Evolutionary conservation across 2,797 vertebrate species (phyloP).

Genomic region (Cirrhinus mrigala): DNA sequence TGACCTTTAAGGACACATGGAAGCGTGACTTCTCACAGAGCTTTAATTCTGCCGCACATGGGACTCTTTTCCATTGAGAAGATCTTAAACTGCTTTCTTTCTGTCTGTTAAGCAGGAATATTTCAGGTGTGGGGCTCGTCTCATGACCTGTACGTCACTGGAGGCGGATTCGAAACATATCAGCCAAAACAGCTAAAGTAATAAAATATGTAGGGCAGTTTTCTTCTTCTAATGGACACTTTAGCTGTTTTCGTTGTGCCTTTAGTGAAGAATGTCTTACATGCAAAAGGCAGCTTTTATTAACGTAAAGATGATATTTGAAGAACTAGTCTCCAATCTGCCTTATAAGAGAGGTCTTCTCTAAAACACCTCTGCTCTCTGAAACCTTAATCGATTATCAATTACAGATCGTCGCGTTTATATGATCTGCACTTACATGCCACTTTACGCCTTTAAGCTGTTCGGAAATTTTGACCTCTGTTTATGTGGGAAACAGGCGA

Average conservation of each 20-base stretch:
- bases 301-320: neutral
- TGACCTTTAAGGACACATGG: neutral
- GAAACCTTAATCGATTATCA: neutral
- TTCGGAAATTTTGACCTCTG: neutral
- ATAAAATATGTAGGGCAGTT: neutral
- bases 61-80: neutral
- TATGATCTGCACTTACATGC: neutral
- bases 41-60: neutral
- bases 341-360: neutral
- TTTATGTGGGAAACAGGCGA: neutral
- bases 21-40: neutral
- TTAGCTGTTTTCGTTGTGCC: neutral
- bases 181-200: neutral
- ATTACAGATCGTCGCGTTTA: neutral
- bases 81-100: conserved; percentile 16
- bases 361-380: neutral
- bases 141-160: neutral
- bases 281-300: conserved; percentile 20
- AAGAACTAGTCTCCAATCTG: neutral
- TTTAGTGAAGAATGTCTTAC: neutral
- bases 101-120: neutral
- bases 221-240: neutral
- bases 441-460: conserved; percentile 40
- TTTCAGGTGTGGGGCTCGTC: neutral
- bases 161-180: neutral